A percentile compares a stretch with the other conserved stretches of the same genome.
Evolutionary conservation across 2,113 vertebrate genomes (phyloP).

Genomic region (Poeciliopsis occidentalis): DNA sequence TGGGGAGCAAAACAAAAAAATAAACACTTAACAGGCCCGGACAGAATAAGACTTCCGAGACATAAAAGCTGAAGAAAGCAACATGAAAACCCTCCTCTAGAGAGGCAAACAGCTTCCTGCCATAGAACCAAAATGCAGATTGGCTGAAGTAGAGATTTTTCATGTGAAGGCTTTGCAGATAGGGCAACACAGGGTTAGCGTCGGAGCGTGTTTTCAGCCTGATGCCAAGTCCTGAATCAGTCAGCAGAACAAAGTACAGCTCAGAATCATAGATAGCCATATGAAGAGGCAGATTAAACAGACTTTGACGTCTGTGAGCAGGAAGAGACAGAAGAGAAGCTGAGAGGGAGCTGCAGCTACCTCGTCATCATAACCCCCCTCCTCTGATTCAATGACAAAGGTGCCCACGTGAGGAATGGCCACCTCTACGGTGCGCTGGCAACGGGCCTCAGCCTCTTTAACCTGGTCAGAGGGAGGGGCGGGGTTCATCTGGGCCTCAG

Average conservation of each 20-base stretch:
- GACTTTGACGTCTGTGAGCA: conserved; percentile 33
- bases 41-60: background rate
- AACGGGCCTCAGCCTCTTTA: conserved; percentile 77
- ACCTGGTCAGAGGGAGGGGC: conserved; percentile 25
- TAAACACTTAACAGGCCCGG: background rate
- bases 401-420: conserved; percentile 93
- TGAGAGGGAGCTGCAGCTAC: conserved; percentile 78
- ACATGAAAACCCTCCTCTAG: background rate
- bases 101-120: background rate
- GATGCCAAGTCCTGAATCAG: conserved; percentile 15
- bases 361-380: conserved; percentile 98
- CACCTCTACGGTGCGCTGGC: conserved; percentile 92
- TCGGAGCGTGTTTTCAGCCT: conserved; percentile 22
- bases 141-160: conserved; percentile 43
- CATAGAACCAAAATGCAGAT: conserved; percentile 37
- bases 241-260: conserved; percentile 7
- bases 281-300: conserved; percentile 33
- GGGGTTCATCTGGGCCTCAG: conserved; percentile 83
- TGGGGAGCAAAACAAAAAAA: no score
- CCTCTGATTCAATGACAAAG: conserved; percentile 93
- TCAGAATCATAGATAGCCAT: conserved; percentile 11
- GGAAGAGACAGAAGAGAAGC: background rate
- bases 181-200: conserved; percentile 28
- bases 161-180: conserved; percentile 34
- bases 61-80: background rate